Evolutionary conservation across 2,888 invertebrate species (phyloP).

Genomic region (Xylocampa areola): DNA sequence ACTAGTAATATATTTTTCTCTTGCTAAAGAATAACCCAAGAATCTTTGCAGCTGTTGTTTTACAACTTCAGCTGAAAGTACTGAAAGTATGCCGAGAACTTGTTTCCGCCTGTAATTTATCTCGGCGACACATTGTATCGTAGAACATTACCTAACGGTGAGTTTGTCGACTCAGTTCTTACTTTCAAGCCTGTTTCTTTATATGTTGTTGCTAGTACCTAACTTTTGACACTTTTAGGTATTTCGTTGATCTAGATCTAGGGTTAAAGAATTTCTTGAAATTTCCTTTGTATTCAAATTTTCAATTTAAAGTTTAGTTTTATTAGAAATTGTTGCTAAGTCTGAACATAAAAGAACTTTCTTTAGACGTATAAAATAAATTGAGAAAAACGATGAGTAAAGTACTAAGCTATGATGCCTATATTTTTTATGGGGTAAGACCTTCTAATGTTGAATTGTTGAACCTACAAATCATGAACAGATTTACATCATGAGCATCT

Average conservation of each 20-base stretch:
- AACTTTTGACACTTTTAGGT: constrained; percentile 3
- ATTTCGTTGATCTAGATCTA: neutral
- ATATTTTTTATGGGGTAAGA: no score
- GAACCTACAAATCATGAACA: no score
- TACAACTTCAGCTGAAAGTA: constrained; percentile 7
- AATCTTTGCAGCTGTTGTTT: constrained; percentile 35
- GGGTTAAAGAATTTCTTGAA: neutral
- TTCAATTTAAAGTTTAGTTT: no score
- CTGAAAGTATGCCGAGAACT: constrained; percentile 15
- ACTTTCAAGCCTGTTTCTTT: neutral
- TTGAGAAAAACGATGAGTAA: no score
- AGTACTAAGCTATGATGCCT: no score
- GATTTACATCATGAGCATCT: no score
- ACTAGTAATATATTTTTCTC: no score
- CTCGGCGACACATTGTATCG: constrained; percentile 14
- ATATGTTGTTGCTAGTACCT: constrained; percentile 7
- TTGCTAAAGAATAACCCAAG: constrained; percentile 1
- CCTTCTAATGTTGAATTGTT: no score
- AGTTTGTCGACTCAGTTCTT: constrained; percentile 2
- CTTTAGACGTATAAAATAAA: no score
- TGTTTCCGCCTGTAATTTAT: constrained; percentile 30
- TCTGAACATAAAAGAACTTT: no score
- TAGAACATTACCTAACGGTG: neutral
- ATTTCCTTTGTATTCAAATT: neutral
- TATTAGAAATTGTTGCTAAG: no score